A percentile compares a stretch with the other conserved stretches of the same genome.
Conservation (phyloP, 2,113 vertebrate genomes). For the Sardina pilchardus region DNA sequence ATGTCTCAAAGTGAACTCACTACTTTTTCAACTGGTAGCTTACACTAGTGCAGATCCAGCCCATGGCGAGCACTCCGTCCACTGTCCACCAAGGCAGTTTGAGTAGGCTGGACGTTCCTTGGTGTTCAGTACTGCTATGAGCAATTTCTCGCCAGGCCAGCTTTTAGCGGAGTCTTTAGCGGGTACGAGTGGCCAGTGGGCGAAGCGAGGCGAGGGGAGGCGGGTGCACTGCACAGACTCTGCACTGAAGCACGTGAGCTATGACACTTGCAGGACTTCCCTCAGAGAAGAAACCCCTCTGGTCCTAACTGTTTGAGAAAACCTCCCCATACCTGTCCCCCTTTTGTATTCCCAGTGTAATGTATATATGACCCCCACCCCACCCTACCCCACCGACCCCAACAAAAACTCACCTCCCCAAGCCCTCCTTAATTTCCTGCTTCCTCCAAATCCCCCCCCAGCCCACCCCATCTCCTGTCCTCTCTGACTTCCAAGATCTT, state of each 20-base stretch:
- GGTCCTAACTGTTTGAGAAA: conserved; percentile 58
- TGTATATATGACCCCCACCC: conserved; percentile 59
- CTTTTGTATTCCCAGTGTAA: conserved; percentile 69
- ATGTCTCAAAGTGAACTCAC: background rate
- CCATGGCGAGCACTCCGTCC: background rate
- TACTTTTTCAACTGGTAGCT: background rate
- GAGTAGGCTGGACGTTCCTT: background rate
- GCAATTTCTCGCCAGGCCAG: background rate
- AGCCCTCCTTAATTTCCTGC: conserved; percentile 36
- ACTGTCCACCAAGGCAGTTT: background rate
- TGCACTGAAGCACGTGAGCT: conserved; percentile 65
- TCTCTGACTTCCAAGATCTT: conserved; percentile 64
- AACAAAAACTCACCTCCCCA: conserved; percentile 9
- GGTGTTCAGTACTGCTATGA: background rate
- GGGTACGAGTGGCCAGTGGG: background rate
- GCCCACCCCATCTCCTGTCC: conserved; percentile 41
- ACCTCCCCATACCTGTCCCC: conserved; percentile 34
- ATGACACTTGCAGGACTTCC: conserved; percentile 59
- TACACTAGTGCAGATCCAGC: background rate
- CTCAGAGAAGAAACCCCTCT: conserved; percentile 22
- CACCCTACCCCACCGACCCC: too few species aligned
- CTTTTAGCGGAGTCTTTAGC: background rate
- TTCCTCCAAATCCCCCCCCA: conserved; percentile 45
- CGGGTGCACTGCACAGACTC: background rate
- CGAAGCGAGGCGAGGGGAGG: background rate